These are phyloP conservation scores for Plotosus lineatus DNA, from an alignment of 2,113 vertebrate species.

Conservation along the genomic window DNA sequence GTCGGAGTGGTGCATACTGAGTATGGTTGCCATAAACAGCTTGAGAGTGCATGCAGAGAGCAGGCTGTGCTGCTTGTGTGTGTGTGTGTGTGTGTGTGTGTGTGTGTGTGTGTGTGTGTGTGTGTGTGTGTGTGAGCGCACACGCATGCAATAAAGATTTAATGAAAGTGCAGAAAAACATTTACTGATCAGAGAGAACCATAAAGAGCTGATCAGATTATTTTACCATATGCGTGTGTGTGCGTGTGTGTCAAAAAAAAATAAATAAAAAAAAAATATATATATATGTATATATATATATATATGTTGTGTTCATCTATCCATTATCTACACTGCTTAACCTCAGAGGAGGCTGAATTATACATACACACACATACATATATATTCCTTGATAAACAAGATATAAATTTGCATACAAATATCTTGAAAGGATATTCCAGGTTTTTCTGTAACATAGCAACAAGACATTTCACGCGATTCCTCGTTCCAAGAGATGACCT, in stretches of 20 bases:
- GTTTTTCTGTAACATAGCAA: slow-evolving; percentile 5
- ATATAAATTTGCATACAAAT: background rate
- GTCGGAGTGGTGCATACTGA: slow-evolving; percentile 14
- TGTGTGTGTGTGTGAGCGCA: background rate
- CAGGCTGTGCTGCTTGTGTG: slow-evolving; percentile 1
- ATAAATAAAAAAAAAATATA: background rate
- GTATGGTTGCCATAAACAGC: slow-evolving; percentile 24
- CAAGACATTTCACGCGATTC: background rate
- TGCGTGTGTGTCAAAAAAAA: background rate
- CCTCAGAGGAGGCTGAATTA: no score
- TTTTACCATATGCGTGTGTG: background rate
- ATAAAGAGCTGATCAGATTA: background rate
- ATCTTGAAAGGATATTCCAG: background rate
- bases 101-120: background rate
- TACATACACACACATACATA: no score
- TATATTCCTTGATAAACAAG: background rate
- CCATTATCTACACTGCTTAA: no score
- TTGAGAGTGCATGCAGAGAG: background rate
- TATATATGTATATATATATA: background rate
- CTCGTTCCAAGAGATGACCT: slow-evolving; percentile 3
- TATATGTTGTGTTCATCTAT: background rate
- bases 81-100: background rate
- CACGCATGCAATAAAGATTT: background rate
- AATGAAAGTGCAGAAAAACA: slow-evolving; percentile 1
- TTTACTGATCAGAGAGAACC: background rate